Conservation (phyloP, 1,140 invertebrate genomes). For the Anoplolepis gracilipes region DNA sequence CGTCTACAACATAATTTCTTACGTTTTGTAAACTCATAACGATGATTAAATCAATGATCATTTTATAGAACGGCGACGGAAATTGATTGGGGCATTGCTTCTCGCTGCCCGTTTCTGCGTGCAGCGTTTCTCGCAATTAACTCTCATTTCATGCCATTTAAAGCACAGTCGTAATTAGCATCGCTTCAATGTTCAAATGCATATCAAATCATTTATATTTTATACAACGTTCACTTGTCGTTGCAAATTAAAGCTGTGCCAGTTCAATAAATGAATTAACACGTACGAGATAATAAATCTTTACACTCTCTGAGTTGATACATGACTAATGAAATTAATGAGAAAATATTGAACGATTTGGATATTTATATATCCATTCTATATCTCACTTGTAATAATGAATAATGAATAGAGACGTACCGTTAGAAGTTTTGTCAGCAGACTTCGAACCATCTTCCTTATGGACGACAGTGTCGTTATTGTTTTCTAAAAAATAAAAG, state of each 20-base stretch:
- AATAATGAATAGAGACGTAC: conserved; percentile 38
- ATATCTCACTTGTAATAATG: background rate
- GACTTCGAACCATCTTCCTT: conserved; percentile 29
- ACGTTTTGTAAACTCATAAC: background rate
- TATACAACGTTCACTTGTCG: background rate
- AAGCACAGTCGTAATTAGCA: conserved; percentile 36
- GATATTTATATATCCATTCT: background rate
- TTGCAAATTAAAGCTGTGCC: background rate
- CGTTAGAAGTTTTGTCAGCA: background rate
- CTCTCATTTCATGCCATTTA: conserved; percentile 29
- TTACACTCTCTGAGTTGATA: background rate
- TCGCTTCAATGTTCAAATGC: conserved; percentile 31
- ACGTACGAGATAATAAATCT: background rate
- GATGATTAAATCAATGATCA: conserved; percentile 45
- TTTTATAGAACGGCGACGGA: conserved; percentile 9
- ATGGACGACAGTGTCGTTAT: conserved; percentile 60
- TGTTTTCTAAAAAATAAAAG: no score
- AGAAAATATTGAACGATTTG: background rate
- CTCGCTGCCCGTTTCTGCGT: background rate
- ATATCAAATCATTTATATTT: conserved; percentile 37
- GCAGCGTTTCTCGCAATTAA: conserved; percentile 42
- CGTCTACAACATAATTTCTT: background rate
- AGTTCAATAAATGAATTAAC: conserved; percentile 24
- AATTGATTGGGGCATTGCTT: conserved; percentile 19
- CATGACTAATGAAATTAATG: background rate